Base-by-base conservation (phyloP, 2,113 vertebrate genomes). In the Rhinichthys klamathensis region DNA sequence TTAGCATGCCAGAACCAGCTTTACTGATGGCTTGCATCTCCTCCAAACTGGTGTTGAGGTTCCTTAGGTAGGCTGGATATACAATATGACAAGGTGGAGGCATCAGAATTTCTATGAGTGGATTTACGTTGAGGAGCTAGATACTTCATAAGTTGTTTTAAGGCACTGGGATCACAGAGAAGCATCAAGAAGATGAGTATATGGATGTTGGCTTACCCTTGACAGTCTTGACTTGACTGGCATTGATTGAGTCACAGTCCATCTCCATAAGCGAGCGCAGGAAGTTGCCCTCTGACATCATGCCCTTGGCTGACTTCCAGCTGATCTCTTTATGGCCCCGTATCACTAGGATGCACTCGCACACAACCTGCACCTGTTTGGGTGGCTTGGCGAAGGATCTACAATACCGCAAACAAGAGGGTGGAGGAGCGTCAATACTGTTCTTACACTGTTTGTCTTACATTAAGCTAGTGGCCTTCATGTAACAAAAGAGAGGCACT, bases 201-300 rank as follows among this genome's bases (percentile, higher is more conserved):
- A 16, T n/a, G 3, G 46, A 32, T 35, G 15, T 49, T 51, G 13
- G 1, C 83, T 56, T 92, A 98, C 98, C 95, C 95, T 93, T 93
- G 83, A 99, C 95, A 0, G 95, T 95, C 86, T 95, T 97, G 49
- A 99, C 95, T 84, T 97, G 96, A 84, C 89, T 85, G 77, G 93
- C 89, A 3, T 80, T 89, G 86, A 99, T 96, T 1, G 92, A 87
- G 84, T 98, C 97, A 44, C 97, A 98, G 70, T 99, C 96, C 0
- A 99, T 95, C 1, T 98, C 96, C 96, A 97, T 95, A 46, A 99
- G 93, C 0, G 94, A 95, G 1, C 94, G 91, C 89, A 99, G 93
- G 93, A 99, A 99, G 88, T 96, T 98, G 0, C 96, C 92, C 91
- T 99, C 98, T 0, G 98, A 97, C 97, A 99, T 99, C 98, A 99